phyloP scores from a whole-genome alignment of 1,140 invertebrate species.

The Manduca sexta region DNA sequence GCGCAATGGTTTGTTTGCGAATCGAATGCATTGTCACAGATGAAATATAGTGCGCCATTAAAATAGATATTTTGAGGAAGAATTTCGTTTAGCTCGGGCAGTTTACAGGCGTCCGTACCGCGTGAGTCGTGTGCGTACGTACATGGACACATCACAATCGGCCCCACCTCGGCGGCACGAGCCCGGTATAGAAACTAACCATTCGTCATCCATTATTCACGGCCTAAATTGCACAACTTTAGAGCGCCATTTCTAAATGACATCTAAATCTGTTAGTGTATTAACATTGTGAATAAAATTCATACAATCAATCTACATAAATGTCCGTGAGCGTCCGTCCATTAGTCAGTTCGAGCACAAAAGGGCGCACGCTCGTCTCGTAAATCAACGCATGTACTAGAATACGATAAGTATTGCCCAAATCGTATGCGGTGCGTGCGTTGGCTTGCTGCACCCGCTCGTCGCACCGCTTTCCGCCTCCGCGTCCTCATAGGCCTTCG shows the following conservation, averaged over 20 bases:
- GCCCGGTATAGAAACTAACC: conserved; percentile 51
- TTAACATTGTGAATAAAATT: conserved; percentile 74
- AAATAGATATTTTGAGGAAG: too few species aligned
- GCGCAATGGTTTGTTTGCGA: too few species aligned
- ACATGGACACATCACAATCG: conserved; percentile 26
- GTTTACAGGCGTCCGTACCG: too few species aligned
- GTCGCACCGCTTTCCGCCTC: too few species aligned
- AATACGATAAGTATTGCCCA: conserved; percentile 62
- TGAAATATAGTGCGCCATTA: too few species aligned
- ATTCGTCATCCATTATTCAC: conserved; percentile 73
- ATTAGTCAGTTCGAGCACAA: conserved; percentile 69
- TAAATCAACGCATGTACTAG: conserved; percentile 68
- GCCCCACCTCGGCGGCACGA: conserved; percentile 51
- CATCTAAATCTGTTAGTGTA: conserved; percentile 73
- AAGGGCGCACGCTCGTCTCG: conserved; percentile 70
- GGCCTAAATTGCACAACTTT: conserved; percentile 72
- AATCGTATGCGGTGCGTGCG: conserved; percentile 58
- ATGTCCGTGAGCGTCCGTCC: conserved; percentile 70
- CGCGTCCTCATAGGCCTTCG: too few species aligned
- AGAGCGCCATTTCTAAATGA: conserved; percentile 73
- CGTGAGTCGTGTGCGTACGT: conserved; percentile 1
- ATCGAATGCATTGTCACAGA: too few species aligned
- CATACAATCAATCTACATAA: conserved; percentile 73
- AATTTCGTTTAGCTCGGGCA: too few species aligned
- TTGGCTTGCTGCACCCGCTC: too few species aligned